Base-by-base conservation (phyloP, 2,888 invertebrate species). In the Calliphora vomitoria region DNA sequence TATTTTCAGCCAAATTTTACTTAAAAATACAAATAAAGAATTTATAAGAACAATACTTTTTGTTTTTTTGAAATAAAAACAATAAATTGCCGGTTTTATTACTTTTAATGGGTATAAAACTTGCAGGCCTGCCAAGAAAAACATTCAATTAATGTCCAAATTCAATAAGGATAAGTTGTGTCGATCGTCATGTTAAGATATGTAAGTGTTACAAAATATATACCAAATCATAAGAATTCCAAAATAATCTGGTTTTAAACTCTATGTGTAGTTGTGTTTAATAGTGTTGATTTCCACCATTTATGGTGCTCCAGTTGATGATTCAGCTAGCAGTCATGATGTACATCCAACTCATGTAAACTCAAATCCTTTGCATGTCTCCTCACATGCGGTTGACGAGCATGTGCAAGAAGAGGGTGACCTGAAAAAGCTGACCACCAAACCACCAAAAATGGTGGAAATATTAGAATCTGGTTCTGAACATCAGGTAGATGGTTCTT, bases 401-500 rank as follows among this genome's bases (percentile, higher is more conserved):
- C 55, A n/a, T 20, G 86, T 50, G 0, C 58, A 60, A 15, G 44
- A 60, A 15, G 44, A 80, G 62, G 71, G 18, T 44, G 31, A 25
- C 4, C 47, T 41, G 31, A 60, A 62, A 69, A 79, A 76, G 68
- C 15, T 80, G 11, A 69, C 68, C n/a, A 86, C 41, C 55, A 81
- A 76, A 41, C 47, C 25, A 4, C 62, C 82, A 4, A 38, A 86
- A 44, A 18, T 91, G 4, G 89, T 93, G 60, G 89, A 91, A 35
- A 93, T 93, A 71, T 53, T 93, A 41, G 92, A 91, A n/a, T 92
- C 92, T 2, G 90, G 90, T 4, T 90, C 90, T 10, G 91, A 91
- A n/a, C 90, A 91, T 25, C 74, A 91, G 10, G 76, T 89, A 15
- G 93, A 93, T 87, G 93, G 93, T 47, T 92, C 93, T 0, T 93